Conservation (phyloP, 2,113 vertebrate genomes). For the Neotoma lepida region DNA sequence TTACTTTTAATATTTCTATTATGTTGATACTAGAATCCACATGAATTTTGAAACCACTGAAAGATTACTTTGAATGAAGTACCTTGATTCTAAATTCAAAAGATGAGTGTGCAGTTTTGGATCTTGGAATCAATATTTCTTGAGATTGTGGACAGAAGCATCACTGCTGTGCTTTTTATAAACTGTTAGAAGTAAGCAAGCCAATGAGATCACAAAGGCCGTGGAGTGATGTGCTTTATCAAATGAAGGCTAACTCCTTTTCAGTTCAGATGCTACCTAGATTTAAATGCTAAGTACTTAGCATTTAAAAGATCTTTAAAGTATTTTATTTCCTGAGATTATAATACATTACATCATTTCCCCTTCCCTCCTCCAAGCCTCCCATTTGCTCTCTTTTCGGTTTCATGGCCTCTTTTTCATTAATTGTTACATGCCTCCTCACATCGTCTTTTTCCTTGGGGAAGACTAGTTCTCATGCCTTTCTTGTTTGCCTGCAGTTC, state of each 20-base stretch:
- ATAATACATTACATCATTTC: not conserved
- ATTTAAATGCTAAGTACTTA: too few relatives aligned
- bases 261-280: not conserved
- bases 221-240: not conserved
- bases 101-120: slow-evolving; percentile 20
- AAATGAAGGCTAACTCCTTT: not conserved
- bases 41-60: slow-evolving; percentile 32
- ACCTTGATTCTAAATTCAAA: not conserved
- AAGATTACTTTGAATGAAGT: not conserved
- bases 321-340: not conserved
- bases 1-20: slow-evolving; percentile 27
- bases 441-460: not conserved
- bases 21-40: not conserved
- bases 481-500: not conserved
- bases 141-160: not conserved
- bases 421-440: not conserved
- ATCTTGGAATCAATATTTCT: not conserved
- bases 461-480: not conserved
- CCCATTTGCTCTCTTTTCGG: not conserved
- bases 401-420: not conserved
- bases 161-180: not conserved
- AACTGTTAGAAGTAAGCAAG: not conserved
- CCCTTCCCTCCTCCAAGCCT: not conserved
- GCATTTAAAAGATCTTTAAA: not conserved
- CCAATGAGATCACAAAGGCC: slow-evolving; percentile 2